Percentiles rank a stretch among this genome's conserved stretches.
phyloP scores from a whole-genome alignment of 1,140 invertebrate species.

The Orchesella cincta region DNA sequence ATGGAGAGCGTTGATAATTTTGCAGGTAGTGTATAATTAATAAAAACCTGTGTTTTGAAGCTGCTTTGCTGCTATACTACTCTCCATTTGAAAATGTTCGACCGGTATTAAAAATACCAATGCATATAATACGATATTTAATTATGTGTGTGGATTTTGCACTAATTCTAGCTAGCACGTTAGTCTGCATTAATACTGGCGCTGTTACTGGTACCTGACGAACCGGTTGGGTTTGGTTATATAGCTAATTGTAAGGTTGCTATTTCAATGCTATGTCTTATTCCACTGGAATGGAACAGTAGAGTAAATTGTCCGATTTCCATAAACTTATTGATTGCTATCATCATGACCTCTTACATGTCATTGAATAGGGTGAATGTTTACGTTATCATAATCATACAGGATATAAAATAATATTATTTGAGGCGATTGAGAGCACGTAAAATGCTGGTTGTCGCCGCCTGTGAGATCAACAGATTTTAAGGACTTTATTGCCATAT shows the following conservation, averaged over 20 bases:
- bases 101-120: neutral
- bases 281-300: neutral
- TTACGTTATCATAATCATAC: too few relatives aligned
- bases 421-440: too few relatives aligned
- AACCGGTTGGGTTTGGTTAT: neutral
- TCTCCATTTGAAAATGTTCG: neutral
- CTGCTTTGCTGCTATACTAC: conserved; percentile 1
- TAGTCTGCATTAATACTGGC: neutral
- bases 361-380: neutral
- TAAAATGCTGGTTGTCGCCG: too few relatives aligned
- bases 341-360: neutral
- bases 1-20: conserved; percentile 17
- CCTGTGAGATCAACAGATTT: too few relatives aligned
- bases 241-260: neutral
- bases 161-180: neutral
- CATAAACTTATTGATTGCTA: neutral
- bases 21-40: conserved; percentile 8
- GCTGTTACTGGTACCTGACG: neutral
- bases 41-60: conserved; percentile 12
- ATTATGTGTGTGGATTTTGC: conserved; percentile 2
- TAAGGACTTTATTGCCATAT: too few relatives aligned
- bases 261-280: neutral
- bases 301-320: neutral
- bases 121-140: neutral
- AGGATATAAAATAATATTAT: too few relatives aligned